Percentiles rank a stretch among this genome's conserved stretches.
Conservation (phyloP, 2,888 invertebrate genomes). For the Meiosimyza platycephala region DNA sequence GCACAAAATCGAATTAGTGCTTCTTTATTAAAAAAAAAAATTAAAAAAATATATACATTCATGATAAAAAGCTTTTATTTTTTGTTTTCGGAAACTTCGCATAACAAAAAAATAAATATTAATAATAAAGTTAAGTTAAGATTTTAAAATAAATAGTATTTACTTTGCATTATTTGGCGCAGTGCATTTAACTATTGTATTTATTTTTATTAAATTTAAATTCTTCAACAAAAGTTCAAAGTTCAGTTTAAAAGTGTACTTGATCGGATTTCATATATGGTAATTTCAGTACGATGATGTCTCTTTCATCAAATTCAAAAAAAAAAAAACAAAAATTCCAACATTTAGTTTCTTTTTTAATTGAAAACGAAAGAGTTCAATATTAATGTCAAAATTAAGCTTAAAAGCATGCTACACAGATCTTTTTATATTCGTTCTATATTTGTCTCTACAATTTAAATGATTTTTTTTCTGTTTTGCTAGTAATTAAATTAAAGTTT, state of each 20-base stretch:
- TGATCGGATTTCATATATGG: constrained; percentile 52
- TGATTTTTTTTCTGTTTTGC: too few relatives aligned
- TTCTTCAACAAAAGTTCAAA: constrained; percentile 5
- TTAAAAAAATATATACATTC: constrained; percentile 48
- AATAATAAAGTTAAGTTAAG: not conserved
- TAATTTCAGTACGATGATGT: constrained; percentile 44
- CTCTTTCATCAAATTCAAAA: too few relatives aligned
- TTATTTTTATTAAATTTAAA: not conserved
- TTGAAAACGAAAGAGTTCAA: too few relatives aligned
- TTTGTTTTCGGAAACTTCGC: not conserved
- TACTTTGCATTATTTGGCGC: constrained; percentile 11
- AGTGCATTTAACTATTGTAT: constrained; percentile 1
- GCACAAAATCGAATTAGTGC: too few relatives aligned
- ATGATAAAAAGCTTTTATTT: constrained; percentile 37
- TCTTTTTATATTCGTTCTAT: too few relatives aligned
- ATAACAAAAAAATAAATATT: constrained; percentile 12
- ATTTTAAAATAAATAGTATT: constrained; percentile 6
- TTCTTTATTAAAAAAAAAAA: constrained; percentile 38
- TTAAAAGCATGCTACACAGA: too few relatives aligned
- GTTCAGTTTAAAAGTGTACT: not conserved
- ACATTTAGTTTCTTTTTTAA: too few relatives aligned
- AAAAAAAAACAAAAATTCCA: too few relatives aligned
- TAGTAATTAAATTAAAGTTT: too few relatives aligned
- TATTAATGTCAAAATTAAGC: too few relatives aligned
- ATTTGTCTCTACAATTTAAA: too few relatives aligned